Conservation (phyloP, 2,797 vertebrate species). For the Halcyon smyrnensis region DNA sequence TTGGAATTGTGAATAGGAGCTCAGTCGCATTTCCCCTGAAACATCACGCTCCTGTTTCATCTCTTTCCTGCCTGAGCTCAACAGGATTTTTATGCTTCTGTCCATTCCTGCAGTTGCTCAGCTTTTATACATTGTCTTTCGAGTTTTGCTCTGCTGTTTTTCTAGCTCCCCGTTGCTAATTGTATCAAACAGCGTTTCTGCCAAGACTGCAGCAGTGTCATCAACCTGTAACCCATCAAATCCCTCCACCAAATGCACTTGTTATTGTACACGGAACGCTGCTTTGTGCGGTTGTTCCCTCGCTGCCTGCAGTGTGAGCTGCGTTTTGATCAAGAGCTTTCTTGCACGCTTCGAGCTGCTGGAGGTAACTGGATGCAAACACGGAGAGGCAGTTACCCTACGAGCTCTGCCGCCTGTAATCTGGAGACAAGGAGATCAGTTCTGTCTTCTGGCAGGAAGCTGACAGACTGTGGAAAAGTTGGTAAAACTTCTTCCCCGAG, state of each 20-base stretch:
- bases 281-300: background rate
- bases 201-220: constrained; percentile 6
- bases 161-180: constrained; percentile 29
- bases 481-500: constrained; percentile 34
- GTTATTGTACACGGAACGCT: background rate
- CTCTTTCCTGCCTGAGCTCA: background rate
- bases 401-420: constrained; percentile 10
- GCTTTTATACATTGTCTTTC: constrained; percentile 16
- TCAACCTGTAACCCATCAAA: constrained; percentile 46
- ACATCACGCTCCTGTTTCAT: background rate
- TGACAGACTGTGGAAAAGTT: background rate
- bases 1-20: background rate
- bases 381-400: constrained; percentile 33
- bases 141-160: background rate
- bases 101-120: background rate
- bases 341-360: background rate
- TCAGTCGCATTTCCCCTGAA: background rate
- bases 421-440: background rate
- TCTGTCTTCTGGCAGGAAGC: constrained; percentile 39
- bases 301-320: background rate
- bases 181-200: background rate
- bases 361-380: constrained; percentile 49
- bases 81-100: background rate
- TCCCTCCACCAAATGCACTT: background rate
- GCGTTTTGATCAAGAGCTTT: constrained; percentile 55